A percentile compares a stretch with the other conserved stretches of the same genome.
Conservation (phyloP, 1,140 invertebrate genomes). For the Apis cerana region DNA sequence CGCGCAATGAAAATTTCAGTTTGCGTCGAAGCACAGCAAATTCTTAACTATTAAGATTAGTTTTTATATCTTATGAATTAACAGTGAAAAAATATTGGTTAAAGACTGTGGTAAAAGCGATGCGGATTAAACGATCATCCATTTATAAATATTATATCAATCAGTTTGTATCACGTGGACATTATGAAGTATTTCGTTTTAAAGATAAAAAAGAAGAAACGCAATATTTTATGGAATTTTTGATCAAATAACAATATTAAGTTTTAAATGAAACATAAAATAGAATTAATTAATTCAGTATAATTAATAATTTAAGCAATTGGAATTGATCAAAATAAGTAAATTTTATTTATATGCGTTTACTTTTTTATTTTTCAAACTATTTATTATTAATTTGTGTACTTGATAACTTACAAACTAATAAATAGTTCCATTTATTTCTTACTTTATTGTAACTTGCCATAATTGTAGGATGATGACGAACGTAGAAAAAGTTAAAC, state of each 20-base stretch:
- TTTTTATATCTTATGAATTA: conserved; percentile 52
- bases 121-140: conserved; percentile 27
- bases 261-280: conserved; percentile 4
- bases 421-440: conserved; percentile 49
- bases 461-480: conserved; percentile 41
- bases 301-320: conserved; percentile 41
- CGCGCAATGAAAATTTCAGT: conserved; percentile 54
- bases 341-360: conserved; percentile 35
- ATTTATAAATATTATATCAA: conserved; percentile 45
- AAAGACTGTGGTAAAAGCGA: conserved; percentile 57
- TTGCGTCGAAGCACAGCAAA: conserved; percentile 40
- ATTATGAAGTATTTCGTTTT: conserved; percentile 27
- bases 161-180: conserved; percentile 40
- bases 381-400: conserved; percentile 30
- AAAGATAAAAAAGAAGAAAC: conserved; percentile 2
- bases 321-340: conserved; percentile 51
- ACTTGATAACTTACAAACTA: conserved; percentile 54
- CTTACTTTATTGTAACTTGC: conserved; percentile 36
- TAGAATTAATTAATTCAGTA: conserved; percentile 39
- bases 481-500: conserved; percentile 14
- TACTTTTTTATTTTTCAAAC: conserved; percentile 32
- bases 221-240: conserved; percentile 31
- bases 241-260: conserved; percentile 36
- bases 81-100: conserved; percentile 54
- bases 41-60: conserved; percentile 55